These are phyloP conservation scores for Onychostruthus taczanowskii DNA, from an alignment of 2,113 vertebrate genomes.

Conservation along the genomic window DNA sequence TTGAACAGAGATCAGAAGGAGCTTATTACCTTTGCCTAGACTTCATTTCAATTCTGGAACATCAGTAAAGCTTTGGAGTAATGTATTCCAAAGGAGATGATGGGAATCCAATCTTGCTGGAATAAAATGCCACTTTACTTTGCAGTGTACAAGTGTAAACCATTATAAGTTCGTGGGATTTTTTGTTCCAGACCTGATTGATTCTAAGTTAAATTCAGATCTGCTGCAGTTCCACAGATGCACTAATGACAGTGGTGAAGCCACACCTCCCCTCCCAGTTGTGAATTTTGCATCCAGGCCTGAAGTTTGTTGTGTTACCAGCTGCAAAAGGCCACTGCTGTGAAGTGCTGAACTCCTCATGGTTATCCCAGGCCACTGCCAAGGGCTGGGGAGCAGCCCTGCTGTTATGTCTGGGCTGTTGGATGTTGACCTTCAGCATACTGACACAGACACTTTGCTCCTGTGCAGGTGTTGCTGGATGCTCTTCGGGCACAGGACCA, in stretches of 20 bases:
- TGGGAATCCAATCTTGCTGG: background rate
- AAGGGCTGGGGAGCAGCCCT: background rate
- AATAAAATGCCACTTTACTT: background rate
- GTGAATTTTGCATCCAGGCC: background rate
- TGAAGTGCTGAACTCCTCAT: background rate
- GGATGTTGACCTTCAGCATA: background rate
- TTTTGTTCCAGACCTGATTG: background rate
- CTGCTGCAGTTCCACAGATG: background rate
- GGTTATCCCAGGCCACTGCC: background rate
- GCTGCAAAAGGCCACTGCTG: background rate
- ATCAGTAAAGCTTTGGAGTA: background rate
- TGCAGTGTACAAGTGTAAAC: background rate
- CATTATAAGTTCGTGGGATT: background rate
- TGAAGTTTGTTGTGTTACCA: background rate
- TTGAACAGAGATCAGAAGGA: background rate
- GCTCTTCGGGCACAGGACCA: background rate
- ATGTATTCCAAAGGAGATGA: background rate
- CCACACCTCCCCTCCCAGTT: background rate
- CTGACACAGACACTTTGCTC: background rate
- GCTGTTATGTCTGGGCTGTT: background rate
- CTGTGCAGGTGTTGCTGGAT: background rate
- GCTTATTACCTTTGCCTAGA: background rate
- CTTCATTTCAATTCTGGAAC: background rate
- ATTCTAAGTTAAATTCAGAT: background rate
- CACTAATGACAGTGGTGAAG: rapidly evolving